These are phyloP conservation scores for Hyperoodon ampullatus DNA, from an alignment of 2,113 vertebrate genomes.

Conservation along the genomic window DNA sequence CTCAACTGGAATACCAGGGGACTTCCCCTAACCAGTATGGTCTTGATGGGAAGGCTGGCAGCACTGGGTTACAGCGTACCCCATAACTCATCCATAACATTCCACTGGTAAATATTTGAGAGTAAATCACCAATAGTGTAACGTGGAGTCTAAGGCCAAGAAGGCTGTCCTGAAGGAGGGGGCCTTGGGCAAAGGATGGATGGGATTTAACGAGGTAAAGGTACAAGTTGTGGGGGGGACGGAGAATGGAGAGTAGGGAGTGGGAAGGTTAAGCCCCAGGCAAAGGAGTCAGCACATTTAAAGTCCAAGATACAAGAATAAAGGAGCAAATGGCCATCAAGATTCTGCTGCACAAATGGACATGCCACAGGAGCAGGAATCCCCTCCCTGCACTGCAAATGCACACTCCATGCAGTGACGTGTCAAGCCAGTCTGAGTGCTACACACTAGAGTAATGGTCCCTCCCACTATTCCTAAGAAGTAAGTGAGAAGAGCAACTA, in stretches of 20 bases:
- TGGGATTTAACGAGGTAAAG: neutral
- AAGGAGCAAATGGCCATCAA: neutral
- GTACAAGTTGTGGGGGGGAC: accelerated
- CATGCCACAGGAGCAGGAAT: accelerated
- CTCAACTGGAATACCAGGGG: neutral
- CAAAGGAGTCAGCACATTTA: neutral
- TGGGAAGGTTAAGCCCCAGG: neutral
- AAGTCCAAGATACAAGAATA: neutral
- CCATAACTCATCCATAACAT: neutral
- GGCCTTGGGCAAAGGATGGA: neutral
- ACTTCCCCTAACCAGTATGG: neutral
- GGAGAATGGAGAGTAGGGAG: too few species aligned
- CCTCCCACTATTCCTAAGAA: neutral
- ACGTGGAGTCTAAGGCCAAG: neutral
- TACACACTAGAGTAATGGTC: neutral
- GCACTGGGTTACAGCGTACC: neutral
- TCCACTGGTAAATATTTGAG: neutral
- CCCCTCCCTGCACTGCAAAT: neutral
- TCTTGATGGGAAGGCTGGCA: neutral
- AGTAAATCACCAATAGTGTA: neutral
- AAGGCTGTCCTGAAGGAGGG: neutral
- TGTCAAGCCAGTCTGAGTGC: too few species aligned
- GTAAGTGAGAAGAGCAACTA: neutral
- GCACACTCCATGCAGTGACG: neutral
- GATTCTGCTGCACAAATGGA: neutral